Conservation (phyloP, 2,888 invertebrate species). For the Trisateles emortualis region DNA sequence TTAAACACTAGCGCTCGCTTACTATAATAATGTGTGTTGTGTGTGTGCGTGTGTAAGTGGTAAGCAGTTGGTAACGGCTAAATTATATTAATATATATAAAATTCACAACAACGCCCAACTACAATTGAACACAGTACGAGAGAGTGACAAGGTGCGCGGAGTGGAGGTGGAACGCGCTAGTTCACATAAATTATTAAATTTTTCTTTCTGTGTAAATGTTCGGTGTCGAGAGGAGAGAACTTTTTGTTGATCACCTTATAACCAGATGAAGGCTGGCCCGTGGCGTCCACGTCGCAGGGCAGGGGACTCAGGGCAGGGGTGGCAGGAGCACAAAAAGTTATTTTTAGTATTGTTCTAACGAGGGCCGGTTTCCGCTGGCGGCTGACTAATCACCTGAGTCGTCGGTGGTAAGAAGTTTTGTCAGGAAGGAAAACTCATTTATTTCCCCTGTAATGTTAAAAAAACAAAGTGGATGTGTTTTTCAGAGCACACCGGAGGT, state of each 20-base stretch:
- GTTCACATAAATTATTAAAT: neutral
- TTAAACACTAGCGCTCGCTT: too few species aligned
- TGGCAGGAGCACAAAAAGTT: neutral
- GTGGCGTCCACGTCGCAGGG: too few species aligned
- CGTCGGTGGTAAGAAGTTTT: neutral
- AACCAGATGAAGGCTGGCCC: neutral
- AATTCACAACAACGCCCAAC: too few species aligned
- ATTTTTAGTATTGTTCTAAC: neutral
- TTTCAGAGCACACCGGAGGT: neutral
- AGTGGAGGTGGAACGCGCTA: too few species aligned
- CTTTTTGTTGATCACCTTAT: too few species aligned
- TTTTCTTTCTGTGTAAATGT: neutral
- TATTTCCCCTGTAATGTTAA: neutral
- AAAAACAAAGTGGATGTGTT: neutral
- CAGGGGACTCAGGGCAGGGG: neutral
- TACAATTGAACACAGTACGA: too few species aligned
- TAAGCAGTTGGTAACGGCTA: too few species aligned
- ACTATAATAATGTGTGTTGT: too few species aligned
- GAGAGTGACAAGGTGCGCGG: too few species aligned
- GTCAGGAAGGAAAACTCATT: slow-evolving; percentile 2
- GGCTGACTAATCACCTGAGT: slow-evolving; percentile 10
- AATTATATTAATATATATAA: too few species aligned
- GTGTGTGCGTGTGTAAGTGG: too few species aligned
- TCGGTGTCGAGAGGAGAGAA: too few species aligned
- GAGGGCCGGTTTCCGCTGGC: neutral